These are phyloP conservation scores for Antechinus flavipes DNA, from an alignment of 2,113 vertebrate genomes.

Conservation along the genomic window DNA sequence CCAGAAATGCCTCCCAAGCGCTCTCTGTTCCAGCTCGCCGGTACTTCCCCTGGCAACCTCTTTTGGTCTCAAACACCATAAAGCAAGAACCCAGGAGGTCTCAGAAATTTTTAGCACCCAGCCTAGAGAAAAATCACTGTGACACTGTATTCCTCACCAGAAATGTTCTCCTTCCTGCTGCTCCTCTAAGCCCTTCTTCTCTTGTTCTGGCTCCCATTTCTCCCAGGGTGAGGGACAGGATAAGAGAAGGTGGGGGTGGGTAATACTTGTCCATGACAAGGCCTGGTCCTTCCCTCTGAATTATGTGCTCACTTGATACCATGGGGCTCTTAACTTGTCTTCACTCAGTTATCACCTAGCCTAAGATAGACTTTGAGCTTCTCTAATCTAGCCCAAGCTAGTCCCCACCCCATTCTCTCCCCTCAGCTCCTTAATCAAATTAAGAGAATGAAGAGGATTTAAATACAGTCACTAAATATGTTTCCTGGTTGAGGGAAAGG, in stretches of 20 bases:
- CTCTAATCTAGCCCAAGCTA: constrained; percentile 60
- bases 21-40: neutral
- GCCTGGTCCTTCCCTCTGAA: constrained; percentile 46
- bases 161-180: neutral
- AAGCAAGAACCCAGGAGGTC: neutral
- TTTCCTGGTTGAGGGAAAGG: constrained; percentile 19
- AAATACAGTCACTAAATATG: constrained; percentile 79
- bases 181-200: constrained; percentile 14
- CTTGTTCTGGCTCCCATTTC: neutral
- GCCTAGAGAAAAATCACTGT: neutral
- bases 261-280: neutral
- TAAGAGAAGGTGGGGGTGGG: neutral
- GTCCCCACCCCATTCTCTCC: constrained; percentile 18
- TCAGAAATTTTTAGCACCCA: rapidly evolving
- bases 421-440: constrained; percentile 74
- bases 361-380: constrained; percentile 40
- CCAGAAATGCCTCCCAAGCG: neutral
- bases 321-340: constrained; percentile 69
- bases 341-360: constrained; percentile 66
- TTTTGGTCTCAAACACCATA: constrained; percentile 5
- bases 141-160: neutral
- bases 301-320: constrained; percentile 58
- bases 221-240: constrained; percentile 8
- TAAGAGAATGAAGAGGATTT: constrained; percentile 73
- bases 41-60: neutral